Conservation (phyloP, 2,797 vertebrate genomes). For the Rhinatrema bivittatum region DNA sequence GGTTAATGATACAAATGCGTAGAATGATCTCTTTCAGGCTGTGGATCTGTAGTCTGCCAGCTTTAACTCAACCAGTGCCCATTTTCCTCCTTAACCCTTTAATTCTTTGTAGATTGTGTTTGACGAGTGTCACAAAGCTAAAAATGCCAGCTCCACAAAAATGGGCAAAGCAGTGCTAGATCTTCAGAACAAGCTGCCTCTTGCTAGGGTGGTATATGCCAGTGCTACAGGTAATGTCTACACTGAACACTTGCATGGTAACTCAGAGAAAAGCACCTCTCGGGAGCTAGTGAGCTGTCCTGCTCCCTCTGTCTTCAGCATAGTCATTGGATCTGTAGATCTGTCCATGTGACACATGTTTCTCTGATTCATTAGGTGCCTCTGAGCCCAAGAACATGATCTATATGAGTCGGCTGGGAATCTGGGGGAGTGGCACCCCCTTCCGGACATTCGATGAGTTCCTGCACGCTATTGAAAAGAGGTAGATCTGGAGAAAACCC, state of each 20-base stretch:
- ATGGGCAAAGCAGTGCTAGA: constrained; percentile 97
- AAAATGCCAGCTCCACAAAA: constrained; percentile 95
- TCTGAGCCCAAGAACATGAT: constrained; percentile 99
- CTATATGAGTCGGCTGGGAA: constrained; percentile 97
- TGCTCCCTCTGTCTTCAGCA: too few relatives aligned
- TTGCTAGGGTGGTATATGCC: constrained; percentile 91
- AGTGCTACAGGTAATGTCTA: constrained; percentile 97
- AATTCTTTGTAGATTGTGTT: constrained; percentile 76
- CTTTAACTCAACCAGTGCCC: too few relatives aligned
- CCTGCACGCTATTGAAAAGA: constrained; percentile 91
- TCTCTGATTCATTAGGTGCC: constrained; percentile 64
- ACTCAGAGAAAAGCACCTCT: too few relatives aligned
- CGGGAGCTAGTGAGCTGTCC: too few relatives aligned
- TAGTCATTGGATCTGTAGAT: too few relatives aligned
- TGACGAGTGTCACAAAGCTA: constrained; percentile 98
- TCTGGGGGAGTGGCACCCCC: constrained; percentile 94
- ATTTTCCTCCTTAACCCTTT: constrained; percentile 41
- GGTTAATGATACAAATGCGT: too few relatives aligned
- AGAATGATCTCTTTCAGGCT: too few relatives aligned
- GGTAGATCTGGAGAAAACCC: constrained; percentile 58
- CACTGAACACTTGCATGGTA: too few relatives aligned
- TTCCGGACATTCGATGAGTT: constrained; percentile 92
- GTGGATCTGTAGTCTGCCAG: too few relatives aligned
- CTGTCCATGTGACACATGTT: too few relatives aligned
- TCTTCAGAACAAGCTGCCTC: constrained; percentile 89